A percentile compares a stretch with the other conserved stretches of the same genome.
Conservation (phyloP, 2,888 invertebrate genomes). For the Actias luna region DNA sequence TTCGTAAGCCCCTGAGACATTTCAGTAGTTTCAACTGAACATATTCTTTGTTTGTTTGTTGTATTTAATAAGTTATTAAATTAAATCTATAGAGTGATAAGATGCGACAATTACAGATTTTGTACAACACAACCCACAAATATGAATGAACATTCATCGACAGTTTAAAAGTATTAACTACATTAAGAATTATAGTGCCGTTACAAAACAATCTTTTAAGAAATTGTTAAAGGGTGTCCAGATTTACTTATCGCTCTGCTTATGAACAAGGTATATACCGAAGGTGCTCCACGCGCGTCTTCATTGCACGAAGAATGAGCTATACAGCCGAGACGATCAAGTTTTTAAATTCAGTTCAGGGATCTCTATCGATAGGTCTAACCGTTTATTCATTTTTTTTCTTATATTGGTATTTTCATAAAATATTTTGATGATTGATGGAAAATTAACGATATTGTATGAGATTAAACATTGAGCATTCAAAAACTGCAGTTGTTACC, state of each 20-base stretch:
- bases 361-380: slow-evolving; percentile 49
- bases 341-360: slow-evolving; percentile 71
- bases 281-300: slow-evolving; percentile 58
- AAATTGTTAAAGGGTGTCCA: too few relatives aligned
- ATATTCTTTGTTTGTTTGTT: too few relatives aligned
- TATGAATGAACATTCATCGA: too few relatives aligned
- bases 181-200: too few relatives aligned
- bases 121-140: too few relatives aligned
- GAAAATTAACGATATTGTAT: background rate
- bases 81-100: too few relatives aligned
- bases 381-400: slow-evolving; percentile 66
- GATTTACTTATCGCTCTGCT: slow-evolving; percentile 31
- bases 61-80: too few relatives aligned
- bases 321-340: slow-evolving; percentile 51
- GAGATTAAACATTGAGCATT: background rate
- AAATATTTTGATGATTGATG: slow-evolving; percentile 30
- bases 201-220: too few relatives aligned
- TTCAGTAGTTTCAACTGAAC: too few relatives aligned
- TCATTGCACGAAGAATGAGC: slow-evolving; percentile 57
- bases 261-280: slow-evolving; percentile 21
- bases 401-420: slow-evolving; percentile 45
- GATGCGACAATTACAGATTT: too few relatives aligned
- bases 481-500: background rate
- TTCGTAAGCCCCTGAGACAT: too few relatives aligned
- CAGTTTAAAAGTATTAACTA: too few relatives aligned